Percentiles rank a stretch among this genome's conserved stretches.
phyloP scores from a whole-genome alignment of 2,888 invertebrate genomes.

The Ectobius pallidus region DNA sequence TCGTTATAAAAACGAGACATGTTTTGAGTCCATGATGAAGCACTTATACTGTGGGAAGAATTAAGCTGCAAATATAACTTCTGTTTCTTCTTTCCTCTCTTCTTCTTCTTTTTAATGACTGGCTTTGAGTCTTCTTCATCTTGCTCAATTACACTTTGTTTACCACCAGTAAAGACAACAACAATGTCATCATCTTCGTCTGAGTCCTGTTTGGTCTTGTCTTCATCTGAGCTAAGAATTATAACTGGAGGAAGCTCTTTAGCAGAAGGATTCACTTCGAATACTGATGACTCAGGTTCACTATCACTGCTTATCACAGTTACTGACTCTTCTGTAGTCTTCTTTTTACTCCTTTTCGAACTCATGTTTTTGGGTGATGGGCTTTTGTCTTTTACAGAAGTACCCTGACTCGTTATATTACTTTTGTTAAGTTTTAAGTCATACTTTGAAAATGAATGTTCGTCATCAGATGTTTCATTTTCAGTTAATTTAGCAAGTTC shows the following conservation, averaged over 20 bases:
- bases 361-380: no score
- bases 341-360: no score
- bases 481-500: no score
- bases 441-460: no score
- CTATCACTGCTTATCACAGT: not conserved
- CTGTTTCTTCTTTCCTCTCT: not conserved
- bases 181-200: not conserved
- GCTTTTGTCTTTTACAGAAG: no score
- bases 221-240: not conserved
- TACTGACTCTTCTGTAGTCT: not conserved
- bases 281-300: not conserved
- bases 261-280: not conserved
- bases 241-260: not conserved
- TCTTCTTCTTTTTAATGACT: not conserved
- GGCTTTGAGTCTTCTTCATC: no score
- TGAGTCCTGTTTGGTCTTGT: not conserved
- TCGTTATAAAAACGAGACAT: conserved; percentile 2
- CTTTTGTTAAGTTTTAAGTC: no score
- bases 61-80: no score
- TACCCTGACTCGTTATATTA: no score
- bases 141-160: not conserved
- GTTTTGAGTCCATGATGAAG: not conserved
- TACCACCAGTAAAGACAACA: not conserved
- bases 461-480: no score
- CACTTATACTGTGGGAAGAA: not conserved